Base-by-base conservation (phyloP, 2,113 vertebrate species). In the Tachysurus fulvidraco region DNA sequence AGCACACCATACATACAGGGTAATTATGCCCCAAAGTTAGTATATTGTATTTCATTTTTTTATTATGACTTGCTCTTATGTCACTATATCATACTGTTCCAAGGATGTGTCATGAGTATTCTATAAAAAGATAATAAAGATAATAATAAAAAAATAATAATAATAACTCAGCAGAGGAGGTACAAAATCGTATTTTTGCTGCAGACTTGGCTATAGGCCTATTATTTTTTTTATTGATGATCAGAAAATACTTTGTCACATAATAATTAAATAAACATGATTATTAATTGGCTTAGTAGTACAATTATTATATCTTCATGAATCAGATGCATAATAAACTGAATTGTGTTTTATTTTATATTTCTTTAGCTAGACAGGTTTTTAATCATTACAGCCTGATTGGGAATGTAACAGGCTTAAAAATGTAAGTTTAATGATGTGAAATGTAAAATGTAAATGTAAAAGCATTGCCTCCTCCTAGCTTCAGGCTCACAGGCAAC, bases 1-100 rank as follows among this genome's bases (percentile, higher is more conserved):
- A 83, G 83, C 41, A 84, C 65, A 50, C 28, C 80, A 59, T 80
- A 82, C 13, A 14, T 55, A 90, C 83, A 87, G 87, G 83, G 88
- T 89, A 90, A 90, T 90, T 90, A 88, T 88, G 88, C 89, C 89
- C 86, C 80, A 81, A 85, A 90, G 89, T 89, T 85, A 88, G 78
- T 83, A 62, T 62, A 67, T 23, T 62, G 73, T 85, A 64, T 85
- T 83, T 50, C 81, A 50, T 50, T 50, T 44, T 90, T 85, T 85
- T n/a, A 78, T 83, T 87, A 81, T 89, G 81, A 77, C 65, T 59
- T 59, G 28, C 52, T 79, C 77, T 54, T 9, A 19, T 88, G 46
- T 85, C 87, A 62, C 76, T 80, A 57, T 59, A 78, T 23, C 54
- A 57, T 65, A 71, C 54, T 55, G 83, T 79, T 87, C 85, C 19